Evolutionary conservation across 2,113 vertebrate genomes (phyloP), one percentile per base, ranked within the genome.

Genomic region (Periophthalmodon schlosseri): DNA sequence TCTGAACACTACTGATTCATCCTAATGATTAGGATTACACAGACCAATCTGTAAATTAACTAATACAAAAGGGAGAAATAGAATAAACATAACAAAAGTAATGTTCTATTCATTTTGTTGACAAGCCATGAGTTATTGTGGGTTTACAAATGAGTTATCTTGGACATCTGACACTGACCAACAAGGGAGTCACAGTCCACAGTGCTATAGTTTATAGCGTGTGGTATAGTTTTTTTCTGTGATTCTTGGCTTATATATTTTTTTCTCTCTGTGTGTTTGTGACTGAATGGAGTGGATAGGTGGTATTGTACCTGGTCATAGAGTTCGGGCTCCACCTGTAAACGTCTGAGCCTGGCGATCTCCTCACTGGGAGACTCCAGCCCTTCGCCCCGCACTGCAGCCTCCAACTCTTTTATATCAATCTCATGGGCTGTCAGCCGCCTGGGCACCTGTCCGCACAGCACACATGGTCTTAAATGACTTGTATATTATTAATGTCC

Each of bases 341-440:
- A 93, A 61, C 95, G 95, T 33, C 97, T 93, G 21, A 99, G 93
- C 0, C 97, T 95, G 23, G 97, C 96, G 0, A 99, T 99, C 86
- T 99, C 97, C 69, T 99, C 95, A 64, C 93, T 88, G 0, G 97
- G 97, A 0, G 96, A 97, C 93, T 99, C 97, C 0, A 96, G 92
- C 15, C 93, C 92, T 70, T 89, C 91, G 2, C 92, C 94, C 33
- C 96, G 93, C 63, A 99, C 93, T 0, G 96, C 97, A 0, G 95
- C 93, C 88, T 99, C 97, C 82, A 99, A 87, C 84, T 96, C 96
- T 2, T 96, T 97, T 85, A 99, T 99, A 73, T 98, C 97, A 52
- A 98, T 96, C 84, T 99, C 97, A 0, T 98, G 96, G 83, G 96
- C 93, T 72, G 97, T 99, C 67, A 96, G 92, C 81, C 97, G 95